These are phyloP conservation scores for Ctenopoma kingsleyae DNA, from an alignment of 2,797 vertebrate species.

Conservation along the genomic window DNA sequence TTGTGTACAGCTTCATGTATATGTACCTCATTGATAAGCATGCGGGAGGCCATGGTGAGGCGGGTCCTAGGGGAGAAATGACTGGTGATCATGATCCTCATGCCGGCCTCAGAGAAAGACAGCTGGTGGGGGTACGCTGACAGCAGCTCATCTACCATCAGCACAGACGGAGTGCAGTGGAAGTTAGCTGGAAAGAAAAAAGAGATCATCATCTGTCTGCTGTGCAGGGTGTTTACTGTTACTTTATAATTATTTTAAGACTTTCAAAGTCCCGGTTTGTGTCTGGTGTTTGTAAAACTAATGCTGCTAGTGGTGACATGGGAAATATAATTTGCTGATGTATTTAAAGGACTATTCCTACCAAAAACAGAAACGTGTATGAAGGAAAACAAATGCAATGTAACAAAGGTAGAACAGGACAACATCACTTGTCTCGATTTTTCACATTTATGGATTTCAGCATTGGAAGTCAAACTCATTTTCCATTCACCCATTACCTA, in stretches of 20 bases:
- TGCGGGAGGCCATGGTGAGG: constrained; percentile 98
- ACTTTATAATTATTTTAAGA: background rate
- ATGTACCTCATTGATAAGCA: constrained; percentile 97
- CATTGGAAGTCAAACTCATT: background rate
- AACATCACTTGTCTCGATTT: too few relatives aligned
- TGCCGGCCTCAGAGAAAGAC: constrained; percentile 95
- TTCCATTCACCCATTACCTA: background rate
- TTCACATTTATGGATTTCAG: background rate
- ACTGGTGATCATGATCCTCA: constrained; percentile 99
- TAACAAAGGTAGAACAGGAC: too few relatives aligned
- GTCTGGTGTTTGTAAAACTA: background rate
- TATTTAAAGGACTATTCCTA: too few relatives aligned
- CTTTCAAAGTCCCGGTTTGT: background rate
- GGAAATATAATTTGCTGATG: too few relatives aligned
- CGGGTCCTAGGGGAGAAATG: constrained; percentile 97
- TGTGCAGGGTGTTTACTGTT: background rate
- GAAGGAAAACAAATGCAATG: too few relatives aligned
- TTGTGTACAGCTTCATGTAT: too few relatives aligned
- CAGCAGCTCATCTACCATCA: constrained; percentile 98
- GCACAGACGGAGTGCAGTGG: constrained; percentile 92
- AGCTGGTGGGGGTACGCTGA: constrained; percentile 97
- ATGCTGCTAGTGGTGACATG: background rate
- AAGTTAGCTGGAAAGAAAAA: constrained; percentile 84
- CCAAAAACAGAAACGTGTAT: too few relatives aligned
- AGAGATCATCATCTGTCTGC: background rate